Conservation (phyloP, 2,113 vertebrate species). For the Seriola dumerili region DNA sequence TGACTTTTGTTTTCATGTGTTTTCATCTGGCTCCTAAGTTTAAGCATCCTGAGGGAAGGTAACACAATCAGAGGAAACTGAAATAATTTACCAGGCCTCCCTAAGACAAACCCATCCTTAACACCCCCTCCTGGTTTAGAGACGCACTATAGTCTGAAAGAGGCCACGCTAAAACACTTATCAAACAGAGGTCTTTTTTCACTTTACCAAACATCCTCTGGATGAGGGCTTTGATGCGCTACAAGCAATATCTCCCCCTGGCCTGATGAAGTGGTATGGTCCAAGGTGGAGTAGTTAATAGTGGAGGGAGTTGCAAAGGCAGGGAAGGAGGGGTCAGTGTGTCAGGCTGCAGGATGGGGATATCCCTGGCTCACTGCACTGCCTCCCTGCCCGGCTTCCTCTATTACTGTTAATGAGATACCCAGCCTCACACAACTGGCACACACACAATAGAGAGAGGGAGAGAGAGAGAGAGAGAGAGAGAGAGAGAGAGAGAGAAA, state of each 20-base stretch:
- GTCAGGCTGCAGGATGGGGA: slow-evolving; percentile 72
- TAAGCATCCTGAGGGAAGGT: slow-evolving; percentile 62
- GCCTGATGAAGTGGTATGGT: slow-evolving; percentile 36
- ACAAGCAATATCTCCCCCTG: slow-evolving; percentile 14
- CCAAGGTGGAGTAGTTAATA: slow-evolving; percentile 61
- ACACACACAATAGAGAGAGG: slow-evolving; percentile 27
- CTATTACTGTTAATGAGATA: slow-evolving; percentile 65
- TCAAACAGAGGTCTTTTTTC: slow-evolving; percentile 14
- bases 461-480: slow-evolving; percentile 1
- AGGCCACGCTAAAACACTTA: slow-evolving; percentile 20
- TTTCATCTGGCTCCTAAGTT: slow-evolving; percentile 52
- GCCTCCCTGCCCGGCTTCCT: slow-evolving; percentile 49
- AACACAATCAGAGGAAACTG: slow-evolving; percentile 81
- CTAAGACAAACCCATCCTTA: slow-evolving; percentile 44
- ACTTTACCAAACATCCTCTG: slow-evolving; percentile 47
- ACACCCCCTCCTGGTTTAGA: slow-evolving; percentile 40
- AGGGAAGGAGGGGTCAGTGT: slow-evolving; percentile 62
- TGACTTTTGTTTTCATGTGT: slow-evolving; percentile 64
- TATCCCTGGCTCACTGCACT: slow-evolving; percentile 62
- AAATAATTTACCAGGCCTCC: slow-evolving; percentile 48
- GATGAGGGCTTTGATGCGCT: slow-evolving; percentile 14
- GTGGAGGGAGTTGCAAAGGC: slow-evolving; percentile 45
- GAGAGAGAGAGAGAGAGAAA: not conserved
- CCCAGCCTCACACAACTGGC: slow-evolving; percentile 54
- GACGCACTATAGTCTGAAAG: not conserved